These are phyloP conservation scores for Rhinophrynus dorsalis DNA, from an alignment of 2,797 vertebrate species.

Conservation along the genomic window DNA sequence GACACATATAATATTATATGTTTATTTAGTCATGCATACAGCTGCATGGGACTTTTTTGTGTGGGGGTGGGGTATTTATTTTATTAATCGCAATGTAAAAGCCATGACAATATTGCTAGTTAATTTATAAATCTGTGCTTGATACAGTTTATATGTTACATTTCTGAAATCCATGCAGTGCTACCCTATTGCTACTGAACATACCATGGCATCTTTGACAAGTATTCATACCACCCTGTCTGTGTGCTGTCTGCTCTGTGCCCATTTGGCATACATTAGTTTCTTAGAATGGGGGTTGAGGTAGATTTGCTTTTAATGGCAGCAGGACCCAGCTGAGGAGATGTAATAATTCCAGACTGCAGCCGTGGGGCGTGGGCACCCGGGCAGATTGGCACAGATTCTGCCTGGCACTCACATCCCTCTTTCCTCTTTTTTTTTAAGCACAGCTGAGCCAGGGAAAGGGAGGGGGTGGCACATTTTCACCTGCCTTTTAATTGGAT, in stretches of 20 bases:
- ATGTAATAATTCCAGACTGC: conserved; percentile 53
- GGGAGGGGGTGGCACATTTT: conserved; percentile 66
- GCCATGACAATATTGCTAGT: no score
- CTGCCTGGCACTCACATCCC: conserved; percentile 57
- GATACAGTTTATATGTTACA: no score
- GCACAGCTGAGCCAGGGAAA: conserved; percentile 69
- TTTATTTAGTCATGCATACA: no score
- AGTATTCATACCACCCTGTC: not conserved
- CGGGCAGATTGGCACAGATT: conserved; percentile 63
- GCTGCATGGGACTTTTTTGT: no score
- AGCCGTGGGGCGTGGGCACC: conserved; percentile 56
- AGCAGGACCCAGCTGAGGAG: conserved; percentile 58
- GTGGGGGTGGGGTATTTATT: no score
- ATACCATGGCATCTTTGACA: not conserved
- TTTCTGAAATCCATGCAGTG: no score
- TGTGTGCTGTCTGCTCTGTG: conserved; percentile 22
- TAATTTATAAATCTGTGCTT: no score
- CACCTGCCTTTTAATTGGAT: conserved; percentile 85
- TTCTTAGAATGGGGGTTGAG: conserved; percentile 51
- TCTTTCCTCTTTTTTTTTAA: conserved; percentile 55
- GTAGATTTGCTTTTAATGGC: conserved; percentile 51
- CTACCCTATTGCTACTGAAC: no score
- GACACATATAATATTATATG: no score
- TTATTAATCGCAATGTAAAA: no score
- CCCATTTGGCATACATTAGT: conserved; percentile 33